phyloP scores from a whole-genome alignment of 2,888 invertebrate genomes.

The Ceriagrion tenellum region DNA sequence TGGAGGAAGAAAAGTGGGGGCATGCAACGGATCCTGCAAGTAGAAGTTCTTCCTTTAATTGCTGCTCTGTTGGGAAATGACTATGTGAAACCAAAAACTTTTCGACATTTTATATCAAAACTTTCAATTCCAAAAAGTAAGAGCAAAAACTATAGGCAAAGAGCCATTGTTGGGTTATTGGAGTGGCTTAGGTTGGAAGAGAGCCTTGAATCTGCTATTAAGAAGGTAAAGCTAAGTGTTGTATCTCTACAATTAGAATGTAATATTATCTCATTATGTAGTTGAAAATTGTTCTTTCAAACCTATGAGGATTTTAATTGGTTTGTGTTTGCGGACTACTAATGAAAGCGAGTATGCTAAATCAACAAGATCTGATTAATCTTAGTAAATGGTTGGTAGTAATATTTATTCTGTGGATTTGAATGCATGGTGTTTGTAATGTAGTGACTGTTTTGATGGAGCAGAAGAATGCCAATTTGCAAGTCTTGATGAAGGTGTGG shows the following conservation, averaged over 20 bases:
- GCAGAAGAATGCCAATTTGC: too few species aligned
- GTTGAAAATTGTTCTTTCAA: too few species aligned
- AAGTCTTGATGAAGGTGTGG: too few species aligned
- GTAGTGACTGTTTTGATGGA: too few species aligned
- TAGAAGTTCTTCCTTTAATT: constrained; percentile 86
- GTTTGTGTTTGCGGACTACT: too few species aligned
- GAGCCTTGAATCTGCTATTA: constrained; percentile 84
- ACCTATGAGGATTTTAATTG: too few species aligned
- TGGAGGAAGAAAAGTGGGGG: constrained; percentile 48
- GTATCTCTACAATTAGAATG: neutral
- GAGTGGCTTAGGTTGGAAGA: constrained; percentile 86
- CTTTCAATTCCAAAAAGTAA: constrained; percentile 82
- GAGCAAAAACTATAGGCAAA: constrained; percentile 80
- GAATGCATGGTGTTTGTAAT: too few species aligned
- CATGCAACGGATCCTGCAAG: constrained; percentile 78
- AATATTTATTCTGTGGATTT: too few species aligned
- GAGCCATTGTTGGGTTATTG: constrained; percentile 85
- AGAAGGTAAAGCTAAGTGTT: constrained; percentile 76
- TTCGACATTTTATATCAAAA: constrained; percentile 85
- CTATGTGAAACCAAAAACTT: constrained; percentile 85
- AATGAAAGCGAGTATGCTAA: too few species aligned
- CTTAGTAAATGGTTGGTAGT: too few species aligned
- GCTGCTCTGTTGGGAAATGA: constrained; percentile 94
- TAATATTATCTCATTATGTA: too few species aligned
- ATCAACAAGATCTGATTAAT: too few species aligned